These are phyloP conservation scores for Catharus minimus DNA, from an alignment of 2,113 vertebrate genomes.

Conservation along the genomic window DNA sequence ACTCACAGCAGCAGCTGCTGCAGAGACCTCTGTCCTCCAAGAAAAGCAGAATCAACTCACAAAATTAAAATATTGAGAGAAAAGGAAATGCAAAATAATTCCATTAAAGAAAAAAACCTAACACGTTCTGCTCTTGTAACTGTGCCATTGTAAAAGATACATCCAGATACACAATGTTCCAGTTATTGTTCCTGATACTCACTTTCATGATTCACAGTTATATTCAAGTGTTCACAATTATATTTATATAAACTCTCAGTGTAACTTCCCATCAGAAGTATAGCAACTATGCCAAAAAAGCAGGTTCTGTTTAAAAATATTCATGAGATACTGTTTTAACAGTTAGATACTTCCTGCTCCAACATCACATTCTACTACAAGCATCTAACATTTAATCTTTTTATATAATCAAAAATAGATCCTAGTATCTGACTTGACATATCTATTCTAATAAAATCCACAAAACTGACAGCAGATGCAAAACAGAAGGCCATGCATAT, in stretches of 20 bases:
- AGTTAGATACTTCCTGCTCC: background rate
- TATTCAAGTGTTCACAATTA: background rate
- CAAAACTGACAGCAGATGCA: constrained; percentile 35
- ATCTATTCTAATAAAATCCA: constrained; percentile 24
- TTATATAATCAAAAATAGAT: constrained; percentile 19
- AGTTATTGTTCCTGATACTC: background rate
- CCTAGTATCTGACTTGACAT: background rate
- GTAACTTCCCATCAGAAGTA: background rate
- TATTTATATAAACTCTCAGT: background rate
- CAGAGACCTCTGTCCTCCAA: background rate
- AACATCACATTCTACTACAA: background rate
- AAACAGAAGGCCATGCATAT: constrained; percentile 15
- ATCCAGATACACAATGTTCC: background rate
- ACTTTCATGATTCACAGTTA: background rate
- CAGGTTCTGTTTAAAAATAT: constrained; percentile 7
- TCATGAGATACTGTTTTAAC: background rate
- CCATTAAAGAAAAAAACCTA: background rate
- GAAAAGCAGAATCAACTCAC: background rate
- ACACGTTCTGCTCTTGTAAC: background rate
- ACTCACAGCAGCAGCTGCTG: background rate
- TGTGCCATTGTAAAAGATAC: background rate
- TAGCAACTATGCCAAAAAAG: background rate
- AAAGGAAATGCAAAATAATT: background rate
- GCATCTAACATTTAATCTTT: constrained; percentile 10
- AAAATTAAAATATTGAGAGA: background rate